Percentiles rank a stretch among this genome's conserved stretches.
phyloP scores from a whole-genome alignment of 2,888 invertebrate genomes.

The Stenotaenia linearis region DNA sequence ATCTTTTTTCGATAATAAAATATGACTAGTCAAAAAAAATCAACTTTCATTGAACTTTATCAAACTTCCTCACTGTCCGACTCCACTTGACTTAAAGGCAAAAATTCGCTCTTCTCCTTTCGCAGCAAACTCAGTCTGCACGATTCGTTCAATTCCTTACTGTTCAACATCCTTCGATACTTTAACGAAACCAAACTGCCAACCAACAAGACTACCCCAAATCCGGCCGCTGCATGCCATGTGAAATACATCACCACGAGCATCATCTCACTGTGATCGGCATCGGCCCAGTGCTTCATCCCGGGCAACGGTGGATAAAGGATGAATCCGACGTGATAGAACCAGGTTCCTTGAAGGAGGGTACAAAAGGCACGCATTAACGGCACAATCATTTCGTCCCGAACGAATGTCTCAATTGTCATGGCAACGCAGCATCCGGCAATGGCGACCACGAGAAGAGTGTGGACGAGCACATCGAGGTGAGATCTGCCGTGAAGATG shows the following conservation, averaged over 20 bases:
- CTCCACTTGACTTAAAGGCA: background rate
- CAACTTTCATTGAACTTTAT: background rate
- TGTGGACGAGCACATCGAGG: conserved; percentile 48
- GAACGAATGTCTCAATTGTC: conserved; percentile 47
- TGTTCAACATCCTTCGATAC: background rate
- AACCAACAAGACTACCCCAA: conserved; percentile 29
- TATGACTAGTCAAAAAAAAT: background rate
- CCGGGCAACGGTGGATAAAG: conserved; percentile 49
- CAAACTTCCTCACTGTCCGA: background rate
- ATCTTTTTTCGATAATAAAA: background rate
- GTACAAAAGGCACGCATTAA: conserved; percentile 47
- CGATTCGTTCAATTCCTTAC: background rate
- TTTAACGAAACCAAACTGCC: conserved; percentile 29
- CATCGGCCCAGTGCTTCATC: conserved; percentile 45
- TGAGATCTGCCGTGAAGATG: conserved; percentile 50
- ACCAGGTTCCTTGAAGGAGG: conserved; percentile 54
- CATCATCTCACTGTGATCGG: conserved; percentile 49
- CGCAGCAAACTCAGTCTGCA: background rate
- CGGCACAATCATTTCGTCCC: conserved; percentile 45
- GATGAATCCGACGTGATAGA: conserved; percentile 52
- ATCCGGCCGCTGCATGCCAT: conserved; percentile 35
- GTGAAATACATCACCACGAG: conserved; percentile 46
- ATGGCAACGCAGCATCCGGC: conserved; percentile 43
- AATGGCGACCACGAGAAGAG: conserved; percentile 49
- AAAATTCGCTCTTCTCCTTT: background rate